Evolutionary conservation across 2,797 vertebrate genomes (phyloP), one percentile per base, ranked within the genome.

Genomic region (Tragelaphus eurycerus): DNA sequence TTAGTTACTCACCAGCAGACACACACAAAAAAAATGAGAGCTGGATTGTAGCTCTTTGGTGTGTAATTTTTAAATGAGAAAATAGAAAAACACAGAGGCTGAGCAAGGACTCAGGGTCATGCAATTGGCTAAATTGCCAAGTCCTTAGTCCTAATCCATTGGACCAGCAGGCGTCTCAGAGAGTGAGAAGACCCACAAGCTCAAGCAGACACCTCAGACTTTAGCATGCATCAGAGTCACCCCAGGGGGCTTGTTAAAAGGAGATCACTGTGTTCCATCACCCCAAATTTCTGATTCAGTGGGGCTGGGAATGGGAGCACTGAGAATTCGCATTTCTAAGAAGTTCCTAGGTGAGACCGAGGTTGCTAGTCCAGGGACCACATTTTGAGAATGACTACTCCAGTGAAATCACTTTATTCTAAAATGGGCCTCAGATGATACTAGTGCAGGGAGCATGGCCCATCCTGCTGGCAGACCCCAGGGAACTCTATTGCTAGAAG

Each of bases 1-100:
- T 98, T 97, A 97, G 97, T 96, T 92, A 97, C 87, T 96, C 95
- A 94, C 96, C 96, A 96, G 94, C 84, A 97, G 87, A 93, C 95
- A 93, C 89, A 90, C 71, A 95, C 93, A 95, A 78, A 87, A 57
- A 57, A 27, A 14, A 14, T 1, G 1, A 76, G 31, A 93, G 31
- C 52, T 90, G 59, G 43, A 76, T 90, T 94, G 96, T 81, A 82
- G 91, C 95, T 97, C 94, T 93, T 96, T 38, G 4, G 64, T 91
- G 64, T 93, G 60, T 87, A 95, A 96, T 96, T 50, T 74, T 34
- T 67, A 88, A 89, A 79, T 52, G 81, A 92, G 79, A 82, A 90
- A 85, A 95, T 92, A 34, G 34, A 92, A 96, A 97, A 90, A 43
- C 86, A 93, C 46, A 94, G 74, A 97, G 62, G 12, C 74, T 93